phyloP scores from a whole-genome alignment of 2,888 invertebrate species.

The Malthinus flaveolus region DNA sequence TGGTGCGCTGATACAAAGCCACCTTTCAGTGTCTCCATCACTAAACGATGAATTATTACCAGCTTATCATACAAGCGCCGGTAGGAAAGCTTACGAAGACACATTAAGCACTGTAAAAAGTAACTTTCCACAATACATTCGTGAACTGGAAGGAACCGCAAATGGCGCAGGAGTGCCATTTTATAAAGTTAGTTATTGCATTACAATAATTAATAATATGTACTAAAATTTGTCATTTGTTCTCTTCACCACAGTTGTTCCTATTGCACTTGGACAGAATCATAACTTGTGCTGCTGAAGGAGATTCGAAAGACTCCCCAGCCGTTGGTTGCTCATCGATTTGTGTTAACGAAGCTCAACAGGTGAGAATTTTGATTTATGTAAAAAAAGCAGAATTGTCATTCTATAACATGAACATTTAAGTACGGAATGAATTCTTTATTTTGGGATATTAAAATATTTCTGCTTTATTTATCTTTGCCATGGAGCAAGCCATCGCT shows the following conservation, averaged over 20 bases:
- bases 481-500: too few species aligned
- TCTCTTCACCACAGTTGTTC: slow-evolving; percentile 69
- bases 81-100: slow-evolving; percentile 72
- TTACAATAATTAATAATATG: not conserved
- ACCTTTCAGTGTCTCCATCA: slow-evolving; percentile 62
- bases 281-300: slow-evolving; percentile 61
- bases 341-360: slow-evolving; percentile 68
- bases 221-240: slow-evolving; percentile 10
- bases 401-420: too few species aligned
- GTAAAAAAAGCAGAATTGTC: too few species aligned
- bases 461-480: too few species aligned
- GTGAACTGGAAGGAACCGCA: slow-evolving; percentile 83
- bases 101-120: slow-evolving; percentile 69
- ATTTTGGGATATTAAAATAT: too few species aligned
- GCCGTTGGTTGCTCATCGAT: slow-evolving; percentile 80
- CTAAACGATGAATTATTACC: slow-evolving; percentile 71
- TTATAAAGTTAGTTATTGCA: slow-evolving; percentile 64
- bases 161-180: slow-evolving; percentile 85
- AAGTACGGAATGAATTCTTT: too few species aligned
- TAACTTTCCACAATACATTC: slow-evolving; percentile 80
- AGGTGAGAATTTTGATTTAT: slow-evolving; percentile 56
- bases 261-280: slow-evolving; percentile 84
- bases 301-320: slow-evolving; percentile 51
- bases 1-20: slow-evolving; percentile 71
- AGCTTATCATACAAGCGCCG: slow-evolving; percentile 71